Base-by-base conservation (phyloP, 1,140 invertebrate genomes). In the Dinoponera quadriceps region DNA sequence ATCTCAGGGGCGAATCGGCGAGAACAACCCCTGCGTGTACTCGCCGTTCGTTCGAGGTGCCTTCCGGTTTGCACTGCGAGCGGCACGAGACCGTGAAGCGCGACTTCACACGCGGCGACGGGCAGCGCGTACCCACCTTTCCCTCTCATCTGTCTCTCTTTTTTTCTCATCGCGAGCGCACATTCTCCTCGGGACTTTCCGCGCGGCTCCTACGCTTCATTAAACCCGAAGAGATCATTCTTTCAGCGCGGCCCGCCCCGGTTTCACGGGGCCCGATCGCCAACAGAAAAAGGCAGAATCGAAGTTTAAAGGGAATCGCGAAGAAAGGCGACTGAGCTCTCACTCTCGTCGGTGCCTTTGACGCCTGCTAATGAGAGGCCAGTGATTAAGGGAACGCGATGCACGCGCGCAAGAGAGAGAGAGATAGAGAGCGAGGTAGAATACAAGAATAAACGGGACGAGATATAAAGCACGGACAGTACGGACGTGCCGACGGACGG, bases 291-390 rank as follows among this genome's bases (percentile, higher is more conserved):
- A 88, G 74, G 72, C 83, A 85, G 73, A 73, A 88, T 85, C 87
- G 71, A 71, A 65, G 73, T 88, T 88, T 88, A 88, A 88, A 88
- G 83, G 83, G 86, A 88, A 33, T 83, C 75, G 66, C 55, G 78
- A 88, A 88, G 86, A 88, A 74, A 82, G 66, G 51, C 60, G 78
- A 77, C 60, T 80, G 83, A 60, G 66, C 87, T 85, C 63, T 78
- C 80, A 71, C 69, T 80, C 75, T 80, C 44, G 87, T 90, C 88
- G 89, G 88, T 84, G 68, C 89, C 85, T 84, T 90, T 91, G 88
- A 91, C 89, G 86, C 86, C 86, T 89, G 85, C 90, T 90, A 91
- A 89, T 90, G 89, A 90, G 84, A 81, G 73, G 77, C 75, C 75
- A 55, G 77, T 89, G 84, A 91, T 91, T 90, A 89, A 91, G 51